Evolutionary conservation across 2,797 vertebrate species (phyloP), one percentile per base, ranked within the genome.

Genomic region (Malurus leucopterus): DNA sequence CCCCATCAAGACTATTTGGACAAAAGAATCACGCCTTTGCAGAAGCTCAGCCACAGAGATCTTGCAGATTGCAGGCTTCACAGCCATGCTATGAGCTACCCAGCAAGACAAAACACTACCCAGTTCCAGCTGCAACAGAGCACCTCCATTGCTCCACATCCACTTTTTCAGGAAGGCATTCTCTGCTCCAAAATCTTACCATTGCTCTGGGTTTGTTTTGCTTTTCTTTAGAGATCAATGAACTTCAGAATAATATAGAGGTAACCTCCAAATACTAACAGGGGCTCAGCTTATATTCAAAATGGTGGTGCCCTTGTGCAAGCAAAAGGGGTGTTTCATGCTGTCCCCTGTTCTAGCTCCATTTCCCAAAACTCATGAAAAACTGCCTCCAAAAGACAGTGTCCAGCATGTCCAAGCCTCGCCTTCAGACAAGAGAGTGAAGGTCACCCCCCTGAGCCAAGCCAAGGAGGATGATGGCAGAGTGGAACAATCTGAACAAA

Each of bases 401-500:
- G 27, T 63, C 41, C 59, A 49, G 12, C 7, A 55, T 1, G 1
- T 82, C 83, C 77, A 64, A 73, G 36, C 27, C 64, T 49, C 76
- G 49, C 27, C 50, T 76, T 30, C 24, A 44, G 53, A 59, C 27
- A 79, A 49, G n/a, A 71, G 40, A 81, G 57, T 74, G 57, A 87
- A 76, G 73, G 71, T 89, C 85, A 74, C 2, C 17, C 22, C 43
- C 18, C 24, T 46, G 26, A 74, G 63, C 44, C 51, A 79, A 51
- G 10, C 8, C 36, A 64, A 70, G 61, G 46, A 72, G 55, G 58
- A 74, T 86, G 86, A 83, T 69, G 71, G 53, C 9, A 18, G 50
- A 76, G 54, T 58, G 64, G 87, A 94, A 93, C 64, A 84, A 82
- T 54, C 19, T 58, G 71, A 93, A 93, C 71, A 2, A 2, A 77